These are phyloP conservation scores for Urocolius indicus DNA, from an alignment of 2,113 vertebrate species.

Conservation along the genomic window DNA sequence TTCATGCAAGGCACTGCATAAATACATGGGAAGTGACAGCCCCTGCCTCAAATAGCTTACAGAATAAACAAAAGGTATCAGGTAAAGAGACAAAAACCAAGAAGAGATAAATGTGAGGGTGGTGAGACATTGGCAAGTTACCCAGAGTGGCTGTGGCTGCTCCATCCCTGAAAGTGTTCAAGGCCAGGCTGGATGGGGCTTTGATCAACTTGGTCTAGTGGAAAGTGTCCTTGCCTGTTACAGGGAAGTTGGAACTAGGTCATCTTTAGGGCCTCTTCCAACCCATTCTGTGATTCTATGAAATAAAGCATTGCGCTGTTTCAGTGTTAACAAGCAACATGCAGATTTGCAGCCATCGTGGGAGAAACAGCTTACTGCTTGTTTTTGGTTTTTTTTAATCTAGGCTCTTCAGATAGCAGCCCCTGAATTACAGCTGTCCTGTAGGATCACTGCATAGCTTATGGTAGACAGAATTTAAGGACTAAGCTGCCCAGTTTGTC, in stretches of 20 bases:
- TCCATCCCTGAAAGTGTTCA: too few species aligned
- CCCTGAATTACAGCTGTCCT: background rate
- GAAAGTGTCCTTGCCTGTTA: too few species aligned
- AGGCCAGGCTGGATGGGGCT: too few species aligned
- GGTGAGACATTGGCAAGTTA: too few species aligned
- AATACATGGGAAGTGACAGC: background rate
- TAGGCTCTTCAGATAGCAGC: background rate
- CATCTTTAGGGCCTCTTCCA: too few species aligned
- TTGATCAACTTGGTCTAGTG: too few species aligned
- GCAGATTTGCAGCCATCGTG: background rate
- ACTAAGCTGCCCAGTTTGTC: background rate
- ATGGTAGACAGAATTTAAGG: background rate
- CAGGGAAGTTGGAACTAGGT: too few species aligned
- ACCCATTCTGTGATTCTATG: too few species aligned
- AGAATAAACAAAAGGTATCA: background rate
- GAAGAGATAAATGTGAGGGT: background rate
- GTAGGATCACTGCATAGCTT: background rate
- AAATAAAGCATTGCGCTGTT: background rate
- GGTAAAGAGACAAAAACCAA: background rate
- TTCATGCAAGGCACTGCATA: background rate
- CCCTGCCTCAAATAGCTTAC: background rate
- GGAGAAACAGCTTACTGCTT: background rate
- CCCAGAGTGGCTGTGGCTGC: too few species aligned
- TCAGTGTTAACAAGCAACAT: background rate
- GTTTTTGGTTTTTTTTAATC: background rate